These are phyloP conservation scores for Gryon sp. DNA, from an alignment of 1,140 invertebrate genomes.

Conservation along the genomic window DNA sequence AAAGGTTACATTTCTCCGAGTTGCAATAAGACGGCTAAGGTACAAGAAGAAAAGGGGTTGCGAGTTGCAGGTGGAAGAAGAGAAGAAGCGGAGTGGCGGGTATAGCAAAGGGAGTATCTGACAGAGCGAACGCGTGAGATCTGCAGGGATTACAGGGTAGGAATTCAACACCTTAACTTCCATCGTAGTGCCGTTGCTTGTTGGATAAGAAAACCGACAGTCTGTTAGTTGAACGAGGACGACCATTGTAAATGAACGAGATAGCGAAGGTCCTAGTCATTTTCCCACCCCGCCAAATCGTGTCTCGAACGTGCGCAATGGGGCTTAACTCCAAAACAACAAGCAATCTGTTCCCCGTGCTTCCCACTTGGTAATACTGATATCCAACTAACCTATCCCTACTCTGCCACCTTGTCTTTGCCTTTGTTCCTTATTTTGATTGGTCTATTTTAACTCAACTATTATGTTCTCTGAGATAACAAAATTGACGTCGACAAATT, in stretches of 20 bases:
- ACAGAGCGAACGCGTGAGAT: constrained; percentile 16
- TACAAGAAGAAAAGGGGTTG: too few species aligned
- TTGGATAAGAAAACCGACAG: constrained; percentile 53
- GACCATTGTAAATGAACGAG: constrained; percentile 38
- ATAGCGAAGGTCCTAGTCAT: constrained; percentile 51
- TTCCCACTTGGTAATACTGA: constrained; percentile 57
- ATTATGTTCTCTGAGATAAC: not conserved
- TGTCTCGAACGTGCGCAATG: constrained; percentile 65
- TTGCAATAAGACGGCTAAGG: constrained; percentile 6
- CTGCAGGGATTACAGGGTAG: constrained; percentile 54
- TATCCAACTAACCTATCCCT: constrained; percentile 45
- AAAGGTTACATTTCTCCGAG: constrained; percentile 48
- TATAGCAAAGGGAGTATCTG: too few species aligned
- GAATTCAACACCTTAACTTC: constrained; percentile 62
- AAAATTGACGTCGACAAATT: not conserved
- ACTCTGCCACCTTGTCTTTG: constrained; percentile 5
- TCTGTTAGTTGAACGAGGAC: constrained; percentile 40
- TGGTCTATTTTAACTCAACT: constrained; percentile 16
- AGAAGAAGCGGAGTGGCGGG: too few species aligned
- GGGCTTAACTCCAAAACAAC: constrained; percentile 70
- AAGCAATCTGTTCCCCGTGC: constrained; percentile 69
- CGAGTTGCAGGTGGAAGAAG: not conserved
- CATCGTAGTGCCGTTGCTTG: constrained; percentile 22
- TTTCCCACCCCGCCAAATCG: constrained; percentile 56
- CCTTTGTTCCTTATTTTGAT: constrained; percentile 27